Base-by-base conservation (phyloP, 1,140 invertebrate species). In the Ips nitidus region DNA sequence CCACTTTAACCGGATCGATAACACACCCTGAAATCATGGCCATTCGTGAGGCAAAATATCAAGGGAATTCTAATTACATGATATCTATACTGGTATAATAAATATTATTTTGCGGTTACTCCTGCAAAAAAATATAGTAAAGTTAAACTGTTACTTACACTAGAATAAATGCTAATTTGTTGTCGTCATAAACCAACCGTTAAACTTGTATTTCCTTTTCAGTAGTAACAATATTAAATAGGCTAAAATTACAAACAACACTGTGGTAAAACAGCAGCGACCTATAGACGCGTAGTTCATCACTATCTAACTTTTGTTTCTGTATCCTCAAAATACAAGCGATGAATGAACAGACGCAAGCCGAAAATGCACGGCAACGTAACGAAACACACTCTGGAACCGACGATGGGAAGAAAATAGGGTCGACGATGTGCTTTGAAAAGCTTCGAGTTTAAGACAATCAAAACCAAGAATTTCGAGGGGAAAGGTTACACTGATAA, bases 191-290 rank as follows among this genome's bases (percentile, higher is more conserved):
- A 76, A 76, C 74, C 73, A 75, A 22, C 72, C 73, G 71, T 73
- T 70, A 66, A 79, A 76, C 69, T 80, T 77, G 60, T 77, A 79
- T 67, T 80, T 80, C 75, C 75, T 77, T 55, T 80, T 76, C 60
- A 80, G 71, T 53, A 80, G 69, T 38, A 80, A 73, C 42, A 78
- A 60, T 40, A 79, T 76, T 65, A 80, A 61, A 71, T 78, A 80
- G 5, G 73, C 73, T 37, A 80, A 71, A 52, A 79, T 75, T 36
- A 80, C 66, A 36, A 79, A 65, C 22, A 80, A 70, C 43, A 78
- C 75, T 41, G 73, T 68, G 1, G 79, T 80, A 59, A 79, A 79
- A 68, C 78, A 73, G 66, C 76, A 80, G 66, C 79, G 65, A 39
- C 73, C 77, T 50, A 80, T 70, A 8, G 71, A 70, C 63, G 61